Conservation (phyloP, 2,797 vertebrate genomes). For the Sebastiscus tertius region DNA sequence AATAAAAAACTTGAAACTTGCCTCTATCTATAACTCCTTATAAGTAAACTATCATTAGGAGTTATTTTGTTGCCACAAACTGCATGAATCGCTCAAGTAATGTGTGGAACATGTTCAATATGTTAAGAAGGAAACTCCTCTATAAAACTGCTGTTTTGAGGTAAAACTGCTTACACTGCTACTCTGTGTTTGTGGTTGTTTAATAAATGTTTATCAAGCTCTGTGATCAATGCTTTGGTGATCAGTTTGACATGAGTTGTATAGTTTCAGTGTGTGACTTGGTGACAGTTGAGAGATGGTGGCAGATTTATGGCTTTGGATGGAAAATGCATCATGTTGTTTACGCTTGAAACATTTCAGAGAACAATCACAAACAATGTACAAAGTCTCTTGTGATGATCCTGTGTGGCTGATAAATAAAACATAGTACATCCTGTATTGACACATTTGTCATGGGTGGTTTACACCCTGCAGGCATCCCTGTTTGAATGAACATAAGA, state of each 20-base stretch:
- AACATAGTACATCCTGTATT: neutral
- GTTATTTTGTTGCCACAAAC: neutral
- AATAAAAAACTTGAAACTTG: neutral
- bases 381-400: neutral
- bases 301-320: conserved; percentile 8
- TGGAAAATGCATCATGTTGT: neutral
- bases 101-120: neutral
- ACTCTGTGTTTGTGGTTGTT: neutral
- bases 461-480: neutral
- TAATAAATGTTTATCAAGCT: neutral
- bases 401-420: neutral
- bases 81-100: neutral
- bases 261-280: neutral
- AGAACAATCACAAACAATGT: neutral
- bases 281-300: neutral
- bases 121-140: neutral
- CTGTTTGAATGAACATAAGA: neutral
- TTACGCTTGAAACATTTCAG: neutral
- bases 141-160: neutral
- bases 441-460: neutral
- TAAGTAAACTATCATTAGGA: neutral
- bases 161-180: neutral
- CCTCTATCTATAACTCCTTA: neutral
- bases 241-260: neutral
- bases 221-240: neutral